Percentiles rank a stretch among this genome's conserved stretches.
Conservation (phyloP, 30 jellyfish, hydroid and myxozoan genomes). For the Aurelia aurita region DNA sequence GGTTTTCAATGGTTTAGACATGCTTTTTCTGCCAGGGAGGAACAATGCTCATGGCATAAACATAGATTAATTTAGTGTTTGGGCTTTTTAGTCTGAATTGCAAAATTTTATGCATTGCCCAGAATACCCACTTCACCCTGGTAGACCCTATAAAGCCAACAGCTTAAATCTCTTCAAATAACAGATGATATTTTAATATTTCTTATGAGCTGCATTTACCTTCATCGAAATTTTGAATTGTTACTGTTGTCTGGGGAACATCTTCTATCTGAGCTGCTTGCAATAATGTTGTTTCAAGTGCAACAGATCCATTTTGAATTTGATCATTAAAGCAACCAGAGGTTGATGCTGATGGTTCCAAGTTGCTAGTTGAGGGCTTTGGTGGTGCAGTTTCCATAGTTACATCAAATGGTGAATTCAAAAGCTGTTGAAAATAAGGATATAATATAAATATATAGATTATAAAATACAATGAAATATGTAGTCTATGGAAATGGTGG, state of each 20-base stretch:
- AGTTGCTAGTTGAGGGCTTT: constrained; percentile 5
- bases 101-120: too few species aligned
- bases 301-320: constrained; percentile 13
- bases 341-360: constrained; percentile 42
- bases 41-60: too few species aligned
- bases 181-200: too few species aligned
- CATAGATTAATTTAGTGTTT: too few species aligned
- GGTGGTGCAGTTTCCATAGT: neutral
- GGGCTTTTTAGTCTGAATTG: too few species aligned
- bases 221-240: constrained; percentile 9
- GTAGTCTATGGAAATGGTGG: neutral
- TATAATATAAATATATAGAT: neutral
- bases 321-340: neutral
- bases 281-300: constrained; percentile 25
- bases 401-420: constrained; percentile 7
- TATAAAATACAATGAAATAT: neutral
- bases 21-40: too few species aligned
- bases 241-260: constrained; percentile 28
- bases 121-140: too few species aligned
- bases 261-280: constrained; percentile 37
- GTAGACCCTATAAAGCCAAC: too few species aligned
- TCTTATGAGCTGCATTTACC: constrained; percentile 19
- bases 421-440: constrained; percentile 21
- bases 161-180: too few species aligned
- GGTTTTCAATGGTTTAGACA: too few species aligned